Conservation (phyloP, 2,888 invertebrate species). For the Microctonus aethiopoides region DNA sequence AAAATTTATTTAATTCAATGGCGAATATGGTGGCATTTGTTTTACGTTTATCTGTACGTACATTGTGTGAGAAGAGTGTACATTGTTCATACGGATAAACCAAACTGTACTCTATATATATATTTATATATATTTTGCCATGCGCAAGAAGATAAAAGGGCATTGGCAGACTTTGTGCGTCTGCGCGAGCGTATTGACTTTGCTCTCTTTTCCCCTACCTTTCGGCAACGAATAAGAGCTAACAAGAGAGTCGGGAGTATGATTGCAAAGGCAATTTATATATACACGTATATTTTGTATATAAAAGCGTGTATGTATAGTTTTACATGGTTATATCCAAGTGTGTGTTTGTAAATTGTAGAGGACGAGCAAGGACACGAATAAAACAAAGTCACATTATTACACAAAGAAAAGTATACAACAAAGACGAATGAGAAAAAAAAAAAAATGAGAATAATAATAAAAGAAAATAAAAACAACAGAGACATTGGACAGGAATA, state of each 20-base stretch:
- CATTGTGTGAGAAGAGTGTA: neutral
- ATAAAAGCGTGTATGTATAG: neutral
- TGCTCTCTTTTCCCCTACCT: conserved; percentile 38
- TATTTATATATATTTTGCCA: conserved; percentile 39
- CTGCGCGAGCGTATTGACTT: conserved; percentile 61
- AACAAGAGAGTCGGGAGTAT: neutral
- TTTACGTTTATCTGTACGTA: too few relatives aligned
- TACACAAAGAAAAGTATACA: neutral
- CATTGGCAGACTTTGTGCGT: conserved; percentile 60
- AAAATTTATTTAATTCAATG: neutral
- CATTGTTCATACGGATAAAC: neutral
- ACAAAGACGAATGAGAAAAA: neutral
- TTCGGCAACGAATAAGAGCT: neutral
- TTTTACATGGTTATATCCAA: too few relatives aligned
- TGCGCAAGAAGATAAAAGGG: conserved; percentile 48
- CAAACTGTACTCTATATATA: neutral
- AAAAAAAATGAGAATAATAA: too few relatives aligned
- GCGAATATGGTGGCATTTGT: too few relatives aligned
- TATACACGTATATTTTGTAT: too few relatives aligned
- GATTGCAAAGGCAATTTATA: too few relatives aligned
- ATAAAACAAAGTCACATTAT: neutral
- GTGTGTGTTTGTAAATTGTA: neutral
- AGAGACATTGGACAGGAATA: neutral
- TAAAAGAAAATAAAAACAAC: neutral
- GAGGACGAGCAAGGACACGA: neutral